Evolutionary conservation across 1,140 invertebrate species (phyloP), one percentile per base, ranked within the genome.

Genomic region (Atta texana): DNA sequence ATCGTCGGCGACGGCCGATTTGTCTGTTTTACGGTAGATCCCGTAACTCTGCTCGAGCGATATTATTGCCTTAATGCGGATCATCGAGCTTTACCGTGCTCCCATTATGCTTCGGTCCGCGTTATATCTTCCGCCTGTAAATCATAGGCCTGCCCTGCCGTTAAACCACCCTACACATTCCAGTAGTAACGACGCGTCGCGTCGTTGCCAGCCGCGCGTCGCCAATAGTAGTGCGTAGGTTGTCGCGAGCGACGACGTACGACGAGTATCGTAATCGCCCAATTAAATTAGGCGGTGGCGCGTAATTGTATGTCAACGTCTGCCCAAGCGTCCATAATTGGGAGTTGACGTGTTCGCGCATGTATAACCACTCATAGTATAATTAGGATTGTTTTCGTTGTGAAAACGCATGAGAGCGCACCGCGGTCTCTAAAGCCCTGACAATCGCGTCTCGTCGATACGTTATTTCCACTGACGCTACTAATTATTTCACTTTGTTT

Each of bases 271-370:
- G 87, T 89, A 82, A 90, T 90, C 78, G 89, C 7, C 74, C 88
- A 63, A 90, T 90, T 89, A 89, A 89, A 90, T 90, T 89, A 90
- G 85, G 63, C 68, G n/a, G 59, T 64, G 66, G 8, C 87, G 82
- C 76, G 61, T 88, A 85, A 86, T 89, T 86, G 55, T 89, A 81
- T 55, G 31, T 87, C 88, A 88, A 88, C 55, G 88, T 89, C 84
- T 49, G 69, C 59, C 76, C 44, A 55, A 34, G 51, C 18, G n/a
- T 24, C 3, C n/a, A 28, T 66, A 77, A 77, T 85, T 85, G 49
- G 39, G n/a, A 34, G 39, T 78, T 78, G 76, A 85, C 34, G 69
- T 61, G 69, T n/a, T 49, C 49, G 28, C 21, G 68, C 55, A 72
- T 24, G 55, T 61, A 49, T 72, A 55, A 31, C 31, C 66, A 24